These are phyloP conservation scores for Pseudorhiza aurosa DNA, from an alignment of 30 jellyfish, hydroid and myxozoan genomes.

Conservation along the genomic window DNA sequence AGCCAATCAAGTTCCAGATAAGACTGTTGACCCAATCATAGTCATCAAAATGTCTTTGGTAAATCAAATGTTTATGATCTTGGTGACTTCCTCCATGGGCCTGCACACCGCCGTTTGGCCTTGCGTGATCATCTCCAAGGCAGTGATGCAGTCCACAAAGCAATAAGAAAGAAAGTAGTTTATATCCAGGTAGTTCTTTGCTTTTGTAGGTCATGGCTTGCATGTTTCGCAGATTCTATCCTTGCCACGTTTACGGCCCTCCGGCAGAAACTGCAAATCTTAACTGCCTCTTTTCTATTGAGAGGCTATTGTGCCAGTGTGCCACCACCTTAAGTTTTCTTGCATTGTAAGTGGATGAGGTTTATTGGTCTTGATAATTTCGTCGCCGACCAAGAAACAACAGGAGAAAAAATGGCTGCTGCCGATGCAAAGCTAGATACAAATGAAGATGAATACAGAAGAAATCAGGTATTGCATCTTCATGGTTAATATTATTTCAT, in stretches of 20 bases:
- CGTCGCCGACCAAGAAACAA: too few relatives aligned
- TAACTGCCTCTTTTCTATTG: too few relatives aligned
- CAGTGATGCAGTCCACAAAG: not conserved
- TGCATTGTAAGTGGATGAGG: too few relatives aligned
- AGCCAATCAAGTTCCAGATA: conserved; percentile 85
- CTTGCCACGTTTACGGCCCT: conserved; percentile 9
- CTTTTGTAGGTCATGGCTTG: too few relatives aligned
- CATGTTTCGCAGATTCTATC: too few relatives aligned
- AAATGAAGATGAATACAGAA: conserved; percentile 45
- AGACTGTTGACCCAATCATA: conserved; percentile 82
- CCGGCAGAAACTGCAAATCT: not conserved
- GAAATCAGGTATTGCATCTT: conserved; percentile 37
- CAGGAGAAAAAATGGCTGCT: conserved; percentile 19
- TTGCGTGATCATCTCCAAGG: not conserved
- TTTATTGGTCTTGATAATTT: too few relatives aligned
- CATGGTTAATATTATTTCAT: not conserved
- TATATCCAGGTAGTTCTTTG: too few relatives aligned
- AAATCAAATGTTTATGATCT: conserved; percentile 38
- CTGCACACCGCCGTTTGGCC: not conserved
- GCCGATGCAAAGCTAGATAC: conserved; percentile 14
- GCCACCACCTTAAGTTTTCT: not conserved
- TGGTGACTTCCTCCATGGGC: not conserved
- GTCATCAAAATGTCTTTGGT: conserved; percentile 42
- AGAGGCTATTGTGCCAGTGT: too few relatives aligned
- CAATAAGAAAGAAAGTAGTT: not conserved